phyloP scores from a whole-genome alignment of 2,113 vertebrate genomes.

The Rhagologus leucostigma region DNA sequence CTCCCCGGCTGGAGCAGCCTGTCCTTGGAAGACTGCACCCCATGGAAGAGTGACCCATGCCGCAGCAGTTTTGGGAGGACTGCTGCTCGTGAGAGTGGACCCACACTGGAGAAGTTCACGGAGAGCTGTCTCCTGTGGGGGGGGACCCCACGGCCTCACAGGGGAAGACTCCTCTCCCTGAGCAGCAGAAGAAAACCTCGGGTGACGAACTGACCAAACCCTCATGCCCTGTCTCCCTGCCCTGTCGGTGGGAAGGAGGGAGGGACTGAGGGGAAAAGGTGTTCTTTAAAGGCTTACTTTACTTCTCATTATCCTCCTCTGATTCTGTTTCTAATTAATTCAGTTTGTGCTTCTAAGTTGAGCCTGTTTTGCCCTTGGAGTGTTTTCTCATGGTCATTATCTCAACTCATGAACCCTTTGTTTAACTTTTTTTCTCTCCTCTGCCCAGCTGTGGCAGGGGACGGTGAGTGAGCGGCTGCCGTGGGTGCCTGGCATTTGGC shows the following conservation, averaged over 20 bases:
- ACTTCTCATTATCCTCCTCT: neutral
- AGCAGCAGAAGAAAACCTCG: neutral
- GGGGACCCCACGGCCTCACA: rapidly evolving
- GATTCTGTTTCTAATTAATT: neutral
- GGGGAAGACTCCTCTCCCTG: neutral
- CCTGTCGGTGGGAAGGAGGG: rapidly evolving
- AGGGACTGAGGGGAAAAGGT: neutral
- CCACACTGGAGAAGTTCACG: rapidly evolving
- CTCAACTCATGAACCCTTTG: too few relatives aligned
- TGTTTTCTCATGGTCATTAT: neutral
- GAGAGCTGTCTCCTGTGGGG: neutral
- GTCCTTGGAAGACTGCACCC: neutral
- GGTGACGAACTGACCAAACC: neutral
- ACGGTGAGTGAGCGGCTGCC: neutral
- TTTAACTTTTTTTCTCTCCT: neutral
- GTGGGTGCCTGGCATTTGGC: neutral
- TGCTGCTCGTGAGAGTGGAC: rapidly evolving
- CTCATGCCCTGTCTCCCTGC: rapidly evolving
- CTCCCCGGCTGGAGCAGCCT: neutral
- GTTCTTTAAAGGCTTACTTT: neutral
- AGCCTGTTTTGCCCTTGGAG: neutral
- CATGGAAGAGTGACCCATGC: rapidly evolving
- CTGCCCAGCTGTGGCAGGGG: neutral
- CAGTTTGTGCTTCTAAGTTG: neutral
- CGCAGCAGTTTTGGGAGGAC: neutral